Base-by-base conservation (phyloP, 1,140 invertebrate species). In the Coboldia fuscipes region DNA sequence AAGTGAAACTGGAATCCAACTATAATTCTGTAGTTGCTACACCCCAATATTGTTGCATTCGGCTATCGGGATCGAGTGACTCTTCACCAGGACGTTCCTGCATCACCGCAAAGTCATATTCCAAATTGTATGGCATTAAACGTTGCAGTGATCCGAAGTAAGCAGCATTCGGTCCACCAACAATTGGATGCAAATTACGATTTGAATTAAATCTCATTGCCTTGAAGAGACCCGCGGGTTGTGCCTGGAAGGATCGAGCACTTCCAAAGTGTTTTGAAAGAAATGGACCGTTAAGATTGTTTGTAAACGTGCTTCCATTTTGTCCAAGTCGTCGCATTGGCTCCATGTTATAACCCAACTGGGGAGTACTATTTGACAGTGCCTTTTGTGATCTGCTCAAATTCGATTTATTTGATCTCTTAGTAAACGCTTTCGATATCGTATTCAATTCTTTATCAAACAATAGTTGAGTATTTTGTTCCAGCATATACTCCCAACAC, bases 401-500 rank as follows among this genome's bases (percentile, higher is more conserved):
- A 42, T 51, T 52, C 15, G 46, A 45, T 28, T 48, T 47, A 16
- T 50, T 40, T 13, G 47, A 44, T 22, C 55, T 46, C 42, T 62
- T 60, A 3, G 56, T 60, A 21, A 68, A 66, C 1, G 65, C 66
- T 42, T 70, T 72, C 0, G 74, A 73, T 14, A 88, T 51, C 9
- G 79, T 83, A 47, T 86, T 81, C 28, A 86, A 50, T 53, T 86
- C 82, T 46, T 84, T 83, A 52, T 85, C 80, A 41, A 86, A 88
- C 0, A 89, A 45, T 38, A 86, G 54, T 45, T 86, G 82, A 0
- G 82, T 84, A 44, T 89, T 89, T 54, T 86, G 79, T 46, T 86
- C 83, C 14, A 89, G 50, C 78, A 88, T 86, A 45, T 86, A 89
- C 43, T 89, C 83, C 83, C 83, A 89, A 44, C 81, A 85, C 41